These are phyloP conservation scores for Adelognathus sp. DNA, from an alignment of 2,888 invertebrate species.

Conservation along the genomic window DNA sequence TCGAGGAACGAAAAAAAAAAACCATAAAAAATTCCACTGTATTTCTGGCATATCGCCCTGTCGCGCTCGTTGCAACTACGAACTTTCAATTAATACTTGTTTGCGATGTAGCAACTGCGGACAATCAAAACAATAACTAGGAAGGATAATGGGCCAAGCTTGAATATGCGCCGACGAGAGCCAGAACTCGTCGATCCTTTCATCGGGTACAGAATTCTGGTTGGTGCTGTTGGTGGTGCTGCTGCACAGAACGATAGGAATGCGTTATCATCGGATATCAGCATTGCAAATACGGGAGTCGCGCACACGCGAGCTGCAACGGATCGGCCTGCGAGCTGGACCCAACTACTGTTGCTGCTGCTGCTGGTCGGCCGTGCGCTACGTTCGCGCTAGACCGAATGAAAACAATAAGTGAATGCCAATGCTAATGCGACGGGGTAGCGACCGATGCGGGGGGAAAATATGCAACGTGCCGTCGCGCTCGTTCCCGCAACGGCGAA, in stretches of 20 bases:
- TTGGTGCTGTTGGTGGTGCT: constrained; percentile 15
- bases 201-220: not conserved
- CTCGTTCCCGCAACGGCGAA: constrained; percentile 24
- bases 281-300: constrained; percentile 72
- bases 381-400: constrained; percentile 64
- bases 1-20: constrained; percentile 11
- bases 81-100: constrained; percentile 67
- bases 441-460: constrained; percentile 35
- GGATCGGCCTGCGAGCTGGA: constrained; percentile 48
- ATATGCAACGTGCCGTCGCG: constrained; percentile 56
- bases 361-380: constrained; percentile 45
- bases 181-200: constrained; percentile 18
- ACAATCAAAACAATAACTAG: constrained; percentile 70
- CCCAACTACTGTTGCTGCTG: constrained; percentile 32
- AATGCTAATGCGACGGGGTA: constrained; percentile 68
- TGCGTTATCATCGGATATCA: constrained; percentile 75
- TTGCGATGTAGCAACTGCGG: constrained; percentile 57
- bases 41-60: constrained; percentile 43
- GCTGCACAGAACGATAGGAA: constrained; percentile 68
- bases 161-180: constrained; percentile 24
- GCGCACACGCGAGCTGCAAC: constrained; percentile 61
- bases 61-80: constrained; percentile 40
- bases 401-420: constrained; percentile 74
- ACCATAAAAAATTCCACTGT: constrained; percentile 7
- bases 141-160: constrained; percentile 59